phyloP scores from a whole-genome alignment of 2,113 vertebrate genomes.

The Rhabdomys dilectus region DNA sequence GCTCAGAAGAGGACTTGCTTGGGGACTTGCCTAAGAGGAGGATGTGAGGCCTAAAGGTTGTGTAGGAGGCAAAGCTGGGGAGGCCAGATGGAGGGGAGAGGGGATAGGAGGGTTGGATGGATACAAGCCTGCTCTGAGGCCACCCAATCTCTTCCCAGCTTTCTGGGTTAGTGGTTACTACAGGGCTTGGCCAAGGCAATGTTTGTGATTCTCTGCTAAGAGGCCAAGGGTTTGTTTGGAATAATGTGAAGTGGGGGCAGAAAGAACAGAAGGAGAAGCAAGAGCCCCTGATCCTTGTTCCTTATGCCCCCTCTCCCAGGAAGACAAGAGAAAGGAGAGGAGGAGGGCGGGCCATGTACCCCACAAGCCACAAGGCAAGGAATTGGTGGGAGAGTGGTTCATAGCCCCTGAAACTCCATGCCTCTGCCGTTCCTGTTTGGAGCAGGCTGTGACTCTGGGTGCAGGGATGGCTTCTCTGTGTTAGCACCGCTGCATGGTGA shows the following conservation, averaged over 20 bases:
- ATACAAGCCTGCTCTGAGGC: background rate
- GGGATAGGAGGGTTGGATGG: background rate
- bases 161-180: background rate
- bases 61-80: background rate
- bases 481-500: accelerated
- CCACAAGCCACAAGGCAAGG: too few species aligned
- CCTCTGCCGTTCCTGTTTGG: accelerated
- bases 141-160: background rate
- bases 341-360: background rate
- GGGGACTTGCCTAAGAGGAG: background rate
- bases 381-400: background rate
- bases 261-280: background rate
- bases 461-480: background rate
- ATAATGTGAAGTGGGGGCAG: background rate
- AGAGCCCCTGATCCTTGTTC: background rate
- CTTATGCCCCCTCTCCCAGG: too few species aligned
- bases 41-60: background rate
- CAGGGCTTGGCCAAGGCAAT: background rate
- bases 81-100: too few species aligned
- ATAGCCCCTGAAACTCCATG: background rate
- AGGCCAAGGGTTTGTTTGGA: background rate
- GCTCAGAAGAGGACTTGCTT: background rate
- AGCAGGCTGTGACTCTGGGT: background rate
- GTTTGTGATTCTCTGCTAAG: background rate
- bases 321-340: background rate